Percentiles rank a stretch among this genome's conserved stretches.
Evolutionary conservation across 2,888 invertebrate genomes (phyloP).

Genomic region (Cynaeus angustus): DNA sequence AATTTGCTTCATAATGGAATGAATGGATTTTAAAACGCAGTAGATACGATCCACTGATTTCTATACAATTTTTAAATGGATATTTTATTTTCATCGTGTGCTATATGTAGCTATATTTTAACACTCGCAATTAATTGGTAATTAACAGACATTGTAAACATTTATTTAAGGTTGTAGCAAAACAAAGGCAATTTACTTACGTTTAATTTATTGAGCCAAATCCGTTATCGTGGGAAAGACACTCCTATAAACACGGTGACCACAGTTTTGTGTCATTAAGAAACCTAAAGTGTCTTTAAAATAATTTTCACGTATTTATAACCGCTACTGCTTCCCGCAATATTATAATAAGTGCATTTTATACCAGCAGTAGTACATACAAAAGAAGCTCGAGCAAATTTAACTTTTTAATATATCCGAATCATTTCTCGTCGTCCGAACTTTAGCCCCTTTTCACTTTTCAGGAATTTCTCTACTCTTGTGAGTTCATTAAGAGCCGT

Average conservation of each 20-base stretch:
- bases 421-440: background rate
- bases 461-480: conserved; percentile 31
- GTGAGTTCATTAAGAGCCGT: conserved; percentile 52
- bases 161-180: background rate
- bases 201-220: background rate
- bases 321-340: conserved; percentile 1
- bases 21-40: conserved; percentile 54
- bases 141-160: background rate
- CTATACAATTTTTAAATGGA: conserved; percentile 46
- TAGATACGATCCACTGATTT: conserved; percentile 59
- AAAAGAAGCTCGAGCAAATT: no score
- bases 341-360: conserved; percentile 2
- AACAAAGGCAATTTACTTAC: background rate
- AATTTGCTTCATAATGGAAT: conserved; percentile 65
- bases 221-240: conserved; percentile 2
- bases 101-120: background rate
- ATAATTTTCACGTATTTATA: conserved; percentile 2
- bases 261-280: conserved; percentile 4
- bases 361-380: background rate
- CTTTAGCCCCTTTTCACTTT: background rate
- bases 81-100: conserved; percentile 42
- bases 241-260: background rate
- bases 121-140: background rate
- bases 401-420: no score
- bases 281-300: background rate